Evolutionary conservation across 2,113 vertebrate genomes (phyloP).

Genomic region (Lycocorax pyrrhopterus): DNA sequence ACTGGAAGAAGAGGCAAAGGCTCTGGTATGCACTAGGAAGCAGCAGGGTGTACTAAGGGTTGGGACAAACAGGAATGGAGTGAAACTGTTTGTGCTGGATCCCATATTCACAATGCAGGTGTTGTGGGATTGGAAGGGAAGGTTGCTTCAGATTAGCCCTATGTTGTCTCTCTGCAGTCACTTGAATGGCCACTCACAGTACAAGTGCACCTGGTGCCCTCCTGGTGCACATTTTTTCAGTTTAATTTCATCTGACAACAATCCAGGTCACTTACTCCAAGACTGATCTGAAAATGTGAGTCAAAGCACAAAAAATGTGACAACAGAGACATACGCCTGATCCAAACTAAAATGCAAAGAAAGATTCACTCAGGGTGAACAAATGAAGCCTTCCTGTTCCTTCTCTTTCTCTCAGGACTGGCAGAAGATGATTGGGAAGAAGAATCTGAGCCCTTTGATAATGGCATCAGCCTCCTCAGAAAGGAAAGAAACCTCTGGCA

Average conservation of each 20-base stretch:
- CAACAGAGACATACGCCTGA: neutral
- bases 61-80: neutral
- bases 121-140: neutral
- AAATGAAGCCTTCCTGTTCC: neutral
- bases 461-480: neutral
- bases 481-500: neutral
- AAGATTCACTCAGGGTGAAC: neutral
- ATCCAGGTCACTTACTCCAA: neutral
- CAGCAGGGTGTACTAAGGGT: neutral
- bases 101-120: neutral
- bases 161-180: neutral
- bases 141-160: neutral
- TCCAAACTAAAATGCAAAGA: neutral
- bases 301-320: neutral
- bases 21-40: neutral
- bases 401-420: neutral
- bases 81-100: neutral
- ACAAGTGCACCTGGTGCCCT: neutral
- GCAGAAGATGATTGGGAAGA: neutral
- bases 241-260: neutral
- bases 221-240: neutral
- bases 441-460: neutral
- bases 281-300: neutral
- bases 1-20: neutral
- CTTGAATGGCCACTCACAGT: neutral